Evolutionary conservation across 1,140 invertebrate genomes (phyloP), one percentile per base, ranked within the genome.

Genomic region (Pseudomyrmex concolor): DNA sequence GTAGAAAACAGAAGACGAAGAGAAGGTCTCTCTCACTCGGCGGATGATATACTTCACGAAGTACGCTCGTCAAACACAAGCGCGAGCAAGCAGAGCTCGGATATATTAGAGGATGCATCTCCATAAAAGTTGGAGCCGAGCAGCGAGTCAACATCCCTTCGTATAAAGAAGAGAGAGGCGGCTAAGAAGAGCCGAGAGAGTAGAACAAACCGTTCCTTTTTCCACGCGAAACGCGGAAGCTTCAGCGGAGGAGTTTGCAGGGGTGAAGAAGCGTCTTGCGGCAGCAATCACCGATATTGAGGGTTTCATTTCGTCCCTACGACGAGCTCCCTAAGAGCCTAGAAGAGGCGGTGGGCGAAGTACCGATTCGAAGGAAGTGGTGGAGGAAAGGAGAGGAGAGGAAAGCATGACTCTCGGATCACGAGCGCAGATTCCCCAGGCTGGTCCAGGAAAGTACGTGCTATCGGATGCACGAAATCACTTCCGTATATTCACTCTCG

Each of bases 241-340:
- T 54, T n/a, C 34, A 19, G 19, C 34, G 25, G 50, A 48, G 55
- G 70, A 19, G 7, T 64, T 22, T 54, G 78, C 63, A 71, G 50
- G 83, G 90, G 89, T 89, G 88, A 91, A 87, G 85, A 88, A 93
- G 89, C 93, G 92, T 94, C 93, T 93, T 93, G 93, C 90, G 92
- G 89, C 89, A 92, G 93, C 92, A 94, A 94, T 94, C 93, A 93
- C 93, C 92, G 92, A 94, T 94, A 94, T 94, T 94, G 93, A 94
- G 92, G 92, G 89, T 93, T 94, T 94, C 93, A 94, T 94, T 94
- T 94, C 93, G 88, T 92, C 90, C 91, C 91, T 91, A 64, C 68
- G 83, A 66, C 73, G 78, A 87, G 34, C 34, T 34, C 34, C 34
- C 34, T 74, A 74, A 88, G 86, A 88, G 86, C 66, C 48, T 57